phyloP scores from a whole-genome alignment of 2,113 vertebrate genomes.

The Hystrix cristata region DNA sequence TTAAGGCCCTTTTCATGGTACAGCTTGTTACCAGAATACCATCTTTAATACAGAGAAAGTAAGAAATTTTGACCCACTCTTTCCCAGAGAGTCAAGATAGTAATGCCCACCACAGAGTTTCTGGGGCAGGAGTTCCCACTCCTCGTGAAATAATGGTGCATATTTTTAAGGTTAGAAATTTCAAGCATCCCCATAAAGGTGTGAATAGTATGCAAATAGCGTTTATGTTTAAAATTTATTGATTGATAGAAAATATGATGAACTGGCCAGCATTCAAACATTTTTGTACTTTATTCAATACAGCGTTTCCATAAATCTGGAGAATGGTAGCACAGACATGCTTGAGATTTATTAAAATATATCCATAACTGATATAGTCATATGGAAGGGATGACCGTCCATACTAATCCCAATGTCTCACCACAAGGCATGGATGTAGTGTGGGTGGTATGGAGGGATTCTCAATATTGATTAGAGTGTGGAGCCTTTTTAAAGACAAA shows the following conservation, averaged over 20 bases:
- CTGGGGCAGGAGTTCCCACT: not conserved
- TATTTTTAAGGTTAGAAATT: not conserved
- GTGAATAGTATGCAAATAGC: not conserved
- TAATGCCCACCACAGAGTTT: not conserved
- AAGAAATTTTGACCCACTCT: not conserved
- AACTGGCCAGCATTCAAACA: not conserved
- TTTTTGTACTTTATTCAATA: not conserved
- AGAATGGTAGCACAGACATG: not conserved
- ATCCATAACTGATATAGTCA: not conserved
- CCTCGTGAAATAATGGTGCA: not conserved
- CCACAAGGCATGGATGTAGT: not conserved
- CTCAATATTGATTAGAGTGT: not conserved
- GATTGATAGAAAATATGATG: not conserved
- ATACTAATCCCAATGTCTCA: not conserved
- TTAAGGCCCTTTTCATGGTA: not conserved
- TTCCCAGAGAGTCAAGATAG: not conserved
- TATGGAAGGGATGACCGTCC: not conserved
- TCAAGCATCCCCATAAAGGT: not conserved
- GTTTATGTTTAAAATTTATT: not conserved
- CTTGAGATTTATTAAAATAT: not conserved
- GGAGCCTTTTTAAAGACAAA: conserved; percentile 12
- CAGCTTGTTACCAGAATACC: not conserved
- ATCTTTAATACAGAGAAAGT: conserved; percentile 30
- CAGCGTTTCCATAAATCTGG: not conserved
- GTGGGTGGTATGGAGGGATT: not conserved